phyloP scores from a whole-genome alignment of 2,888 invertebrate genomes.

The Dynastes maya region DNA sequence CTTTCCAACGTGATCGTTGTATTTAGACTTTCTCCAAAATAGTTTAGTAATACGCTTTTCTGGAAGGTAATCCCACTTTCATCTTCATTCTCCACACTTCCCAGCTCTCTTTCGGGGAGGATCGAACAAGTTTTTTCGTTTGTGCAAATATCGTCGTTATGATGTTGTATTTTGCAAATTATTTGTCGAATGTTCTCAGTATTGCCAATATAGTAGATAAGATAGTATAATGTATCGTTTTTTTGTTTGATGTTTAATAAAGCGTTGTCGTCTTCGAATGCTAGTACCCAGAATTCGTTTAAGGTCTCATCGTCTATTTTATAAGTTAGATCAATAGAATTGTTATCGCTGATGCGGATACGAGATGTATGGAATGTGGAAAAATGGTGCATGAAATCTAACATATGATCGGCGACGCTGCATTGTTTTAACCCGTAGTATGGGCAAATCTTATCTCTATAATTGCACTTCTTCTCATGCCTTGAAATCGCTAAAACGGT shows the following conservation, averaged over 20 bases:
- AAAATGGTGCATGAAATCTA: conserved; percentile 37
- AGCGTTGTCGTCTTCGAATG: conserved; percentile 37
- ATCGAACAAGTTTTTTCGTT: conserved; percentile 24
- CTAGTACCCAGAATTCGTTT: conserved; percentile 25
- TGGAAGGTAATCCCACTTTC: conserved; percentile 12
- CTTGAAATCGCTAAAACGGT: conserved; percentile 28
- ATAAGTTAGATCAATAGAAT: conserved; percentile 28
- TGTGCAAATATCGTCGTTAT: conserved; percentile 22
- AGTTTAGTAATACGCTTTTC: conserved; percentile 27
- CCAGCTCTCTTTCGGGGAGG: conserved; percentile 33
- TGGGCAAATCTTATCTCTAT: conserved; percentile 44
- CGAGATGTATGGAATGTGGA: conserved; percentile 16
- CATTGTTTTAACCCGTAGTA: conserved; percentile 38
- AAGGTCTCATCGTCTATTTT: conserved; percentile 20
- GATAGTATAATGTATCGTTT: conserved; percentile 40
- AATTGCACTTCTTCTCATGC: conserved; percentile 42
- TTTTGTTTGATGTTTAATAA: conserved; percentile 24
- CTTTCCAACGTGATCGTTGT: conserved; percentile 40
- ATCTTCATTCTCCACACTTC: conserved; percentile 6
- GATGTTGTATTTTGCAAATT: conserved; percentile 40
- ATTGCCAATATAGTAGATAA: conserved; percentile 38
- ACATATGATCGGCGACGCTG: background rate
- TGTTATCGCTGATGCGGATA: conserved; percentile 31
- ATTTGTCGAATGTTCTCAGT: conserved; percentile 14
- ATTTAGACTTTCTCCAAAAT: conserved; percentile 31